Evolutionary conservation across 1,140 invertebrate genomes (phyloP).

Genomic region (Heliconius eleuchia): DNA sequence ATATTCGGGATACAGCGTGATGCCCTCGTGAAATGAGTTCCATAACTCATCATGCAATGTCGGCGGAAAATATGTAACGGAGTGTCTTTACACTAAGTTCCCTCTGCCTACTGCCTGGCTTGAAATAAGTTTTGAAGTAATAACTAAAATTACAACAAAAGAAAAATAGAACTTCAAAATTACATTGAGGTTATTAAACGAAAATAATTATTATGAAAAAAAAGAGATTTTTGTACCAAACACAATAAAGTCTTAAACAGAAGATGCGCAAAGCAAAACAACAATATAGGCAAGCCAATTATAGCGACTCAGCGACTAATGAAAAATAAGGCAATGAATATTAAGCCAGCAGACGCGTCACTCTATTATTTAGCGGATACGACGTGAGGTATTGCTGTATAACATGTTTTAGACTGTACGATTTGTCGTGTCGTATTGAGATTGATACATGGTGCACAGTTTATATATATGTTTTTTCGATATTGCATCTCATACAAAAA

Average conservation of each 20-base stretch:
- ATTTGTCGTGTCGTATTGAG: background rate
- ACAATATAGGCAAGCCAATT: slow-evolving; percentile 38
- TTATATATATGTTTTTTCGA: no score
- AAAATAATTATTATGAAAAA: background rate
- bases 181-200: no score
- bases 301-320: slow-evolving; percentile 46
- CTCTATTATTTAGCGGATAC: slow-evolving; percentile 45
- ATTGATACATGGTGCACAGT: background rate
- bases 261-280: slow-evolving; percentile 15
- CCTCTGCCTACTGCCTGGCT: no score
- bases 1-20: no score
- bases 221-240: background rate
- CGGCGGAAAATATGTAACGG: no score
- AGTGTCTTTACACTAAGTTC: no score
- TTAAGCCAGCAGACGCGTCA: slow-evolving; percentile 37
- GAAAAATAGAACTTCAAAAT: no score
- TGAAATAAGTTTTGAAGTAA: no score
- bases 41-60: no score
- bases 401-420: background rate
- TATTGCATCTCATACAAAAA: no score
- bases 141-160: no score
- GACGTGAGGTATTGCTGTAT: slow-evolving; percentile 40
- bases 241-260: background rate
- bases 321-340: slow-evolving; percentile 48
- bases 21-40: no score